Evolutionary conservation across 2,888 invertebrate genomes (phyloP), one percentile per base, ranked within the genome.

Genomic region (Rhamphomyia laevipes): DNA sequence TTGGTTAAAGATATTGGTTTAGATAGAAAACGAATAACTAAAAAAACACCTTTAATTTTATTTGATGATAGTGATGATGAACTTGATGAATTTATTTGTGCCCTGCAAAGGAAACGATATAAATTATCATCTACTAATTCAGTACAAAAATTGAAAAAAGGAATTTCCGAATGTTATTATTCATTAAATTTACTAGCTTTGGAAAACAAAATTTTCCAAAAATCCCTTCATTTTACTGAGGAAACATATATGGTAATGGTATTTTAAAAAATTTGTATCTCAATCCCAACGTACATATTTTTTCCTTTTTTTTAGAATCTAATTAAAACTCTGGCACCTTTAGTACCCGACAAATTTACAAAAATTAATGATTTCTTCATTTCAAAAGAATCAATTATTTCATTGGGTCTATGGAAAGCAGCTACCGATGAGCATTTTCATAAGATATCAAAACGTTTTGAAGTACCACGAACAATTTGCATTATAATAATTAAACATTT

Each of bases 401-500:
- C 67, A 0, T 54, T 68, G 15, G 62, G 68, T 2, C 45, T 68
- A 12, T 68, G 68, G 68, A 68, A 68, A 47, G 53, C 68, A 3
- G 55, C 65, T 13, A 68, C 67, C 4, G 66, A 68, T 49, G 67
- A 68, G 43, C 68, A 68, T 46, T 67, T 68, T 31, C 68, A 68
- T 44, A 65, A 67, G 49, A 68, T 68, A 44, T 57, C 66, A 1
- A 59, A 62, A 3, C 63, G 66, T 40, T 68, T 68, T 51, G 61
- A 63, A 31, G 59, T 66, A 4, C 63, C 66, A 0, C 59, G 64
- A 43, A 55, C 55, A 2, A 51, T 63, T 17, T 68, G 68, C 46
- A 62, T 65, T 49, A 55, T 58, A 41, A 62, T 64, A 15, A 63
- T 67, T 23, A 63, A 64, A 12, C 60, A 59, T 11, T 68, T 68